Conservation (phyloP, 2,888 invertebrate species). For the Andrena minutula region DNA sequence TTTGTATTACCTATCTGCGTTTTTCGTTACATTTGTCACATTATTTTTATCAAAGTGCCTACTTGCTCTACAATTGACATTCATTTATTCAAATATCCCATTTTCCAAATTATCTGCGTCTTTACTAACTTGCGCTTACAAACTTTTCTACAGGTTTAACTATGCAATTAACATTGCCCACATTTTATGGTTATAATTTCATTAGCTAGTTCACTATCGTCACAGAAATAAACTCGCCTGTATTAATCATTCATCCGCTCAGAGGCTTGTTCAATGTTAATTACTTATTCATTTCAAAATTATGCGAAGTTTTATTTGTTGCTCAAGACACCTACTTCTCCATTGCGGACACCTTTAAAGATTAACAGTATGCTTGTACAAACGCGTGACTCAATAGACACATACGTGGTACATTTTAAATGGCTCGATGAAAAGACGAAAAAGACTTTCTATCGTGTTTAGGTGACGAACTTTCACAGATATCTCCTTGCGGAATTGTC, state of each 20-base stretch:
- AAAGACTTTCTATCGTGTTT: conserved; percentile 70
- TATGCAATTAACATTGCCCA: no score
- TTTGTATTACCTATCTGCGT: no score
- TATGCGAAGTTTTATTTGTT: conserved; percentile 5
- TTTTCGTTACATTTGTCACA: no score
- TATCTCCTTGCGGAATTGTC: conserved; percentile 63
- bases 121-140: no score
- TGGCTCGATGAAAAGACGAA: conserved; percentile 31
- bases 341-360: neutral
- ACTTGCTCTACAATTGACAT: neutral
- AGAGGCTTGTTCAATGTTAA: no score
- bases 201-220: no score
- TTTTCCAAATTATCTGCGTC: no score
- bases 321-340: neutral
- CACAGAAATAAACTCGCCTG: no score
- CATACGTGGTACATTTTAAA: conserved; percentile 20
- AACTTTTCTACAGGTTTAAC: no score
- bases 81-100: conserved; percentile 7
- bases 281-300: neutral
- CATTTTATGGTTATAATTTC: no score
- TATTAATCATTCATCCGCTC: no score
- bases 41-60: neutral
- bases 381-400: neutral
- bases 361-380: neutral
- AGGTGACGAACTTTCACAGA: conserved; percentile 73